Base-by-base conservation (phyloP, 2,113 vertebrate genomes). In the Cisticola juncidis region DNA sequence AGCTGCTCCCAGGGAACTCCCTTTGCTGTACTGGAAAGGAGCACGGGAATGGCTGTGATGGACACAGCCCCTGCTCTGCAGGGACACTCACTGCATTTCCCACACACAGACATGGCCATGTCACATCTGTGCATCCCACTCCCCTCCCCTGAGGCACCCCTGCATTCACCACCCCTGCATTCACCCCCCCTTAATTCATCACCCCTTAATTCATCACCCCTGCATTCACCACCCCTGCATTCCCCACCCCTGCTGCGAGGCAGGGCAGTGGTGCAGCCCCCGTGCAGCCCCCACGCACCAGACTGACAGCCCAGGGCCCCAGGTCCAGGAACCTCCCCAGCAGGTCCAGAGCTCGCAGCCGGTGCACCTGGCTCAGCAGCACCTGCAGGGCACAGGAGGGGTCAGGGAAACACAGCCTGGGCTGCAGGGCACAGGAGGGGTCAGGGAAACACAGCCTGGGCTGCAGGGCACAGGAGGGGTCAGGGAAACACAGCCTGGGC, bases 281-380 rank as follows among this genome's bases (percentile, higher is more conserved):
- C 1, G 18, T 0, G 33, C n/a, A 48, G 69, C 57, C 36, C 6
- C 87, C 95, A 98, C 98, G 4, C 65, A 99, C 99, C 99, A 99
- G 97, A 95, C 99, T 99, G 72, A 99, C 99, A 0, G 99, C 99
- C 99, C 99, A 99, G 53, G 99, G 99, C 14, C 99, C 99, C 93
- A 99, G 98, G 97, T 99, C 99, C 98, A 99, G 93, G 93, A 99
- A 99, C 24, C 98, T 97, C 9, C 99, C 99, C 40, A 99, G 98
- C 96, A 99, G 95, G 88, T 99, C 99, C 35, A 99, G 97, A 11
- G 99, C 99, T 70, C 99, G 97, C 76, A 99, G 98, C 31, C 99
- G 98, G 95, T 99, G 99, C 61, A 99, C 99, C 92, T 99, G 99
- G 97, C 99, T 99, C 48, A 99, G 97, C 95, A 99, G 98, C 78